Conservation (phyloP, 1,140 invertebrate genomes). For the Epicauta chinensis region DNA sequence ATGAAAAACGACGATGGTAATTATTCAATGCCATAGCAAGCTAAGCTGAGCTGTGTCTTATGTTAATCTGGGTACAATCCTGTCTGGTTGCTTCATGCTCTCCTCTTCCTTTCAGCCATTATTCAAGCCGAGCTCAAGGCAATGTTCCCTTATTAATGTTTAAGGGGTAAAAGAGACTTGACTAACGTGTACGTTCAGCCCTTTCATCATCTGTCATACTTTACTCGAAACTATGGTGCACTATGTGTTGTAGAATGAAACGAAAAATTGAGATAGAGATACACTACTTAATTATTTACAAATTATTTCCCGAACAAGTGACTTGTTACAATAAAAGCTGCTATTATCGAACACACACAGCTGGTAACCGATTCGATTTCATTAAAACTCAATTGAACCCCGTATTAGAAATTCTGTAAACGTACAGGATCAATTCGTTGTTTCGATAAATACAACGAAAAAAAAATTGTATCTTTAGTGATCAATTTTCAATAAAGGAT, state of each 20-base stretch:
- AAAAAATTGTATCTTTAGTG: background rate
- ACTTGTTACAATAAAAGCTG: no score
- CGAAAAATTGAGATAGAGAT: no score
- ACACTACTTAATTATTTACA: no score
- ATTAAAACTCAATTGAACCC: no score
- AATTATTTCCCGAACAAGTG: no score
- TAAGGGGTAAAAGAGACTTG: conserved; percentile 8
- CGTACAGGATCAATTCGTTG: no score
- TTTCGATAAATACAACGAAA: no score
- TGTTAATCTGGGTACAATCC: conserved; percentile 42
- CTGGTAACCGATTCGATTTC: no score
- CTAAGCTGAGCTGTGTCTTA: conserved; percentile 42
- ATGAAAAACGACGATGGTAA: conserved; percentile 35
- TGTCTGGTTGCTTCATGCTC: conserved; percentile 38
- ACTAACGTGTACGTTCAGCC: conserved; percentile 25
- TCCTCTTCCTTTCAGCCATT: conserved; percentile 34
- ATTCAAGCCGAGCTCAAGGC: conserved; percentile 30
- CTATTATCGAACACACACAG: no score
- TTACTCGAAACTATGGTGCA: no score
- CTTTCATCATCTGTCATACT: conserved; percentile 30
- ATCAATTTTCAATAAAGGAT: conserved; percentile 15
- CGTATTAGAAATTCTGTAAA: no score
- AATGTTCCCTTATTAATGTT: conserved; percentile 31
- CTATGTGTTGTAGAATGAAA: no score
- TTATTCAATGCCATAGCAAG: conserved; percentile 42